Evolutionary conservation across 2,888 invertebrate species (phyloP), one percentile per base, ranked within the genome.

Genomic region (Pimpla rufipes): DNA sequence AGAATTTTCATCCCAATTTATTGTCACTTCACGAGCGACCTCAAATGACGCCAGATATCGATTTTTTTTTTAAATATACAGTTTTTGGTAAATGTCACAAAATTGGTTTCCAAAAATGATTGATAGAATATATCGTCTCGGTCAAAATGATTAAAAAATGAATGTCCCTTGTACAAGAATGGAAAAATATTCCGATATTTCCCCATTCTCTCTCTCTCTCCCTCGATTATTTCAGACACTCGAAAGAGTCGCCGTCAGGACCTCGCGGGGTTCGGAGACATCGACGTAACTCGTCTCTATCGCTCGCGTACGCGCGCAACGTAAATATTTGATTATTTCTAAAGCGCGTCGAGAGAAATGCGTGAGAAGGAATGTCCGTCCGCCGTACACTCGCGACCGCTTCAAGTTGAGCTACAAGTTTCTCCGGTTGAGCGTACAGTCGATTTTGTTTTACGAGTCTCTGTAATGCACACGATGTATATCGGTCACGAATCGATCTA

Each of bases 261-360:
- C 16, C 71, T 11, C 16, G 42, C 45, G 57, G 57, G 11, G 16
- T 45, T 13, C 11, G 23, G 42, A 42, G 18, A 71, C 57, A 57
- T 57, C 40, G 42, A 66, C 52, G 50, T 50, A 75, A 52, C 47
- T 67, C 45, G 11, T 62, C 67, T 59, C 47, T 45, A 67, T 68
- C 67, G 77, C 59, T 77, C 68, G 40, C 45, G 57, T 77, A 45
- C 68, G 13, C 47, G 47, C 45, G 77, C 57, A 77, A 77, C 57
- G 77, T 77, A 77, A 77, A 77, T 77, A 77, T 77, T 77, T 77
- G 67, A 77, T 68, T 68, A 77, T 68, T 77, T 77, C 77, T 77
- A 59, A 77, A 77, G 67, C 35, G 45, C 68, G 77, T 77, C 57
- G 21, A 59, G 77, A 77, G 67, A 42, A 47, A 68, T 37, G 67